These are phyloP conservation scores for Pyrocephalus nanus DNA, from an alignment of 2,797 vertebrate genomes.

Conservation along the genomic window DNA sequence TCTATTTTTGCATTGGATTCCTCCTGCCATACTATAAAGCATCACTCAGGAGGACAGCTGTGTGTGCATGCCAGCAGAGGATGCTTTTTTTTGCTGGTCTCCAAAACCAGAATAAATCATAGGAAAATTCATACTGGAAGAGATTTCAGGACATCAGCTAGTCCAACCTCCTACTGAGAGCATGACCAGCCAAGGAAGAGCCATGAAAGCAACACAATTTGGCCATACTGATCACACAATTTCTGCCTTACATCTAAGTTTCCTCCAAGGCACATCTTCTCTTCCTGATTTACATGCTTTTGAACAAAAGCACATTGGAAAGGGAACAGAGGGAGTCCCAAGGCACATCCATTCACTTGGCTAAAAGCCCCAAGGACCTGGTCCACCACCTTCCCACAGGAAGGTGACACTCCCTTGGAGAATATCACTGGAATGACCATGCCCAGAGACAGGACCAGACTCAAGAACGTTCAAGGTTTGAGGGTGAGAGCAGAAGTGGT, in stretches of 20 bases:
- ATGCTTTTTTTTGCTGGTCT: not conserved
- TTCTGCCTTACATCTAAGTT: not conserved
- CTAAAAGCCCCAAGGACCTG: not conserved
- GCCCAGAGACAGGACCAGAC: not conserved
- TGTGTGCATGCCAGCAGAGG: not conserved
- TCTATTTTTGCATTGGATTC: not conserved
- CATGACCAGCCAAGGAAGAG: not conserved
- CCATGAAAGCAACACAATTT: fast-evolving
- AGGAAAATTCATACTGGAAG: not conserved
- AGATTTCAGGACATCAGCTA: not conserved
- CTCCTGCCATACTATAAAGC: not conserved
- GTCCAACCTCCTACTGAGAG: not conserved
- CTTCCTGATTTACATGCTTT: not conserved
- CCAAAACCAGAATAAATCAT: not conserved
- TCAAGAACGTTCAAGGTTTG: not conserved
- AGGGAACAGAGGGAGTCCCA: not conserved
- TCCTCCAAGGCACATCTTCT: not conserved
- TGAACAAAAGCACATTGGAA: not conserved
- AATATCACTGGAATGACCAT: not conserved
- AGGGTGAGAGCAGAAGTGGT: not conserved
- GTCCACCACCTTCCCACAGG: not conserved
- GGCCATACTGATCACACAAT: not conserved
- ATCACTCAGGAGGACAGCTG: not conserved
- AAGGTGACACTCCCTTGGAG: not conserved
- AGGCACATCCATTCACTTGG: not conserved